Conservation (phyloP, 2,888 invertebrate genomes). For the Anaspis maculata region DNA sequence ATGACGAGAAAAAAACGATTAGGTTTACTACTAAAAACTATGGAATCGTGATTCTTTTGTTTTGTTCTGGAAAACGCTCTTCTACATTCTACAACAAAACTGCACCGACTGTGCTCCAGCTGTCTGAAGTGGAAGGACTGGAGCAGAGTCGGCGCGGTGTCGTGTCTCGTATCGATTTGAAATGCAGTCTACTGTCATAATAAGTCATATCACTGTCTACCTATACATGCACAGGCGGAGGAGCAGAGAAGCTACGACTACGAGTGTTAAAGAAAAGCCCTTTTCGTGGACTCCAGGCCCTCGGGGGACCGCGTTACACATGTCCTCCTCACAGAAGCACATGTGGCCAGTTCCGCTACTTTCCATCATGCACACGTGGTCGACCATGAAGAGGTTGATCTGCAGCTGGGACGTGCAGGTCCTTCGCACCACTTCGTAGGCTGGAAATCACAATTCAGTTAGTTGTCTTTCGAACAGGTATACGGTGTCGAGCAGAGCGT, state of each 20-base stretch:
- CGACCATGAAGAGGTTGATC: conserved; percentile 95
- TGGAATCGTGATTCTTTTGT: too few species aligned
- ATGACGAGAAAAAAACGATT: too few species aligned
- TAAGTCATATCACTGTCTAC: conserved; percentile 25
- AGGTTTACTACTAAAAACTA: too few species aligned
- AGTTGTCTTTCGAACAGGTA: too few species aligned
- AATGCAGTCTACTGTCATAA: too few species aligned
- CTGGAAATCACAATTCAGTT: conserved; percentile 46
- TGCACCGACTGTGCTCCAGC: too few species aligned
- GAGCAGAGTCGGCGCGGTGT: too few species aligned
- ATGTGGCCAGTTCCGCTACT: conserved; percentile 96
- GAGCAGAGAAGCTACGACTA: conserved; percentile 26
- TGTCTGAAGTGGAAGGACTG: too few species aligned
- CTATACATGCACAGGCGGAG: conserved; percentile 29
- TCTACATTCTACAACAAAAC: too few species aligned
- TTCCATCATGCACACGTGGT: conserved; percentile 98
- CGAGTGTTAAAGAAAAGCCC: conserved; percentile 32
- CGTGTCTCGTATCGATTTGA: too few species aligned
- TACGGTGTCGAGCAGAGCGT: too few species aligned
- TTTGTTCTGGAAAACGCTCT: too few species aligned
- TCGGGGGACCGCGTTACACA: conserved; percentile 66
- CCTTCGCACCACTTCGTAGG: conserved; percentile 82
- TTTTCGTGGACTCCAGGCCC: conserved; percentile 35
- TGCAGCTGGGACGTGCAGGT: conserved; percentile 90
- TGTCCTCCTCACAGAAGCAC: conserved; percentile 97